Base-by-base conservation (phyloP, 2,113 vertebrate species). In the Sinocyclocheilus maitianheensis region DNA sequence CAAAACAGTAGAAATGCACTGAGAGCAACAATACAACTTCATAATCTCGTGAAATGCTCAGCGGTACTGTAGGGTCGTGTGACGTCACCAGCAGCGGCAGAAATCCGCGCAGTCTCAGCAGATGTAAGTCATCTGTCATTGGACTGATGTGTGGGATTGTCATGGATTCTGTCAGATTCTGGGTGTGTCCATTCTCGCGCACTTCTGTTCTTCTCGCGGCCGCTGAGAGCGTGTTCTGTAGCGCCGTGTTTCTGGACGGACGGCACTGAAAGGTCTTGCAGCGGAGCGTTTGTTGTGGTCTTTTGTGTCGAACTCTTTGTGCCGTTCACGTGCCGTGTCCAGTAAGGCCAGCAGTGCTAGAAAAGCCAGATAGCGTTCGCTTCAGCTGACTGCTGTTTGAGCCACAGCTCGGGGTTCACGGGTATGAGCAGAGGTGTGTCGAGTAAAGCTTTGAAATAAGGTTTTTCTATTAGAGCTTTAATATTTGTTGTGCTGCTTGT, bases 221-320 rank as follows among this genome's bases (percentile, higher is more conserved):
- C 5, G 12, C 22, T 26, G 63, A 67, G 82, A 16, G 75, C 2
- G 53, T 79, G 40, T 65, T 65, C 86, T 72, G 85, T 85, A 55
- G 77, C 90, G 89, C 86, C 24, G 81, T 37, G 40, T 90, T 92
- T 94, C 93, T 94, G 93, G 92, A 94, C 87, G 40, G 81, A 65
- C 86, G 78, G 83, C 80, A 83, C 85, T 51, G 79, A 85, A 85
- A 87, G 69, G 71, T 62, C 62, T 26, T 91, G 80, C 77, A 24
- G 89, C 85, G 37, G 11, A 26, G 55, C 79, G 90, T 90, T 89
- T 93, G 93, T 93, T 88, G 87, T 75, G 77, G 8, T 65, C 37
- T 74, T 67, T 81, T 53, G 69, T 67, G 82, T 80, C 58, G 55
- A 30, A 24, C 24, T 71, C 62, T 77, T 89, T 86, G 84, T 85